phyloP scores from a whole-genome alignment of 1,140 invertebrate species.

The Drosophila tani region DNA sequence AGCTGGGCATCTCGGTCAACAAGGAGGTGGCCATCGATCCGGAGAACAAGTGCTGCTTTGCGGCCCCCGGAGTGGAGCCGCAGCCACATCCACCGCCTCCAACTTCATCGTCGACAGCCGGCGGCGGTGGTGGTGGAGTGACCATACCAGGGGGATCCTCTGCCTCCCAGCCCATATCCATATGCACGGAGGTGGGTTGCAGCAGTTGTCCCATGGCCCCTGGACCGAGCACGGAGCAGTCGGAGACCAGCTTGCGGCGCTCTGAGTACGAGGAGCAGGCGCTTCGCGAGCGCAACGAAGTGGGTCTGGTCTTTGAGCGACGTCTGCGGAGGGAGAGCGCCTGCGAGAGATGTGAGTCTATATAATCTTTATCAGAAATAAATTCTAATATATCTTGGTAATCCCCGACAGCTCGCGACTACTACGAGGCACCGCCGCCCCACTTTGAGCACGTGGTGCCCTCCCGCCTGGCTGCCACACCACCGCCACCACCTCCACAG shows the following conservation, averaged over 20 bases:
- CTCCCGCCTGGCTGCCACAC: conserved; percentile 36
- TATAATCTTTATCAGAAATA: not conserved
- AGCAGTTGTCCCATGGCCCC: conserved; percentile 66
- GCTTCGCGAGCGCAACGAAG: conserved; percentile 51
- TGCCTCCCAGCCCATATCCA: conserved; percentile 60
- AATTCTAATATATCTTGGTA: not conserved
- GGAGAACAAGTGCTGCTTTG: conserved; percentile 80
- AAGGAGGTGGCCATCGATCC: conserved; percentile 84
- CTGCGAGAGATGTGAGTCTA: conserved; percentile 59
- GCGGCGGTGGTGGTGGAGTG: conserved; percentile 19
- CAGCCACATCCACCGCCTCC: conserved; percentile 46
- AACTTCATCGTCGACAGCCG: conserved; percentile 14
- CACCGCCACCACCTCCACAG: conserved; percentile 47
- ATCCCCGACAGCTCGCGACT: conserved; percentile 50
- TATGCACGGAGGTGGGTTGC: conserved; percentile 78
- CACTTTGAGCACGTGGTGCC: conserved; percentile 70
- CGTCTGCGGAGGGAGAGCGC: conserved; percentile 68
- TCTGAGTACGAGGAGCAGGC: conserved; percentile 62
- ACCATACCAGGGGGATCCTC: conserved; percentile 12
- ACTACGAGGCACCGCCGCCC: conserved; percentile 60
- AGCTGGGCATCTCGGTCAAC: conserved; percentile 77
- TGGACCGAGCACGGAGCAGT: conserved; percentile 45
- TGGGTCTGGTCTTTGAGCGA: conserved; percentile 70
- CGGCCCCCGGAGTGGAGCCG: conserved; percentile 50
- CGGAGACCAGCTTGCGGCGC: conserved; percentile 51